Conservation (phyloP, 2,797 vertebrate species). For the Chrosomus eos region DNA sequence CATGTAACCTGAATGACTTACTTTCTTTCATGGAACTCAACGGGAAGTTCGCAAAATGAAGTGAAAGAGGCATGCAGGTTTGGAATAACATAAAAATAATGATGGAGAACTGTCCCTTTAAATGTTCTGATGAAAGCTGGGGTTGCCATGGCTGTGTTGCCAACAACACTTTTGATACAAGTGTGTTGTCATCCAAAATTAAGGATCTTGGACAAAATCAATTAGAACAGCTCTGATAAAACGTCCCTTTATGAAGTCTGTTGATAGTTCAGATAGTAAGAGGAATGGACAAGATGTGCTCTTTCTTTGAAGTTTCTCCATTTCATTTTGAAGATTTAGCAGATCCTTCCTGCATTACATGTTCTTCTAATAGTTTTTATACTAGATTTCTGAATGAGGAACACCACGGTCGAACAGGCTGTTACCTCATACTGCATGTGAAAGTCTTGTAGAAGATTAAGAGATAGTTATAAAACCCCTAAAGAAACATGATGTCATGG, state of each 20-base stretch:
- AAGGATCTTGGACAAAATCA: slow-evolving; percentile 20
- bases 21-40: background rate
- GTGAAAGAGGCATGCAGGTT: background rate
- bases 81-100: background rate
- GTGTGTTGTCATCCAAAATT: slow-evolving; percentile 47
- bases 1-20: background rate
- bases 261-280: slow-evolving; percentile 43
- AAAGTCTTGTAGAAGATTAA: slow-evolving; percentile 44
- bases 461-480: slow-evolving; percentile 44
- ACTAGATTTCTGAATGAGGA: slow-evolving; percentile 22
- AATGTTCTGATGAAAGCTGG: slow-evolving; percentile 3
- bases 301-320: slow-evolving; percentile 19
- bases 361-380: background rate
- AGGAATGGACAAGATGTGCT: slow-evolving; percentile 27
- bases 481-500: slow-evolving; percentile 53
- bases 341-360: slow-evolving; percentile 24
- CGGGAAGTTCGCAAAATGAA: background rate
- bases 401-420: slow-evolving; percentile 17
- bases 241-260: slow-evolving; percentile 41
- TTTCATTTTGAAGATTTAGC: slow-evolving; percentile 32
- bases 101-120: background rate
- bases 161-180: slow-evolving; percentile 1
- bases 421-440: slow-evolving; percentile 23
- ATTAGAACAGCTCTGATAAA: slow-evolving; percentile 34
- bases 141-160: slow-evolving; percentile 7